Evolutionary conservation across 2,113 vertebrate species (phyloP).

Genomic region (Murina feae): DNA sequence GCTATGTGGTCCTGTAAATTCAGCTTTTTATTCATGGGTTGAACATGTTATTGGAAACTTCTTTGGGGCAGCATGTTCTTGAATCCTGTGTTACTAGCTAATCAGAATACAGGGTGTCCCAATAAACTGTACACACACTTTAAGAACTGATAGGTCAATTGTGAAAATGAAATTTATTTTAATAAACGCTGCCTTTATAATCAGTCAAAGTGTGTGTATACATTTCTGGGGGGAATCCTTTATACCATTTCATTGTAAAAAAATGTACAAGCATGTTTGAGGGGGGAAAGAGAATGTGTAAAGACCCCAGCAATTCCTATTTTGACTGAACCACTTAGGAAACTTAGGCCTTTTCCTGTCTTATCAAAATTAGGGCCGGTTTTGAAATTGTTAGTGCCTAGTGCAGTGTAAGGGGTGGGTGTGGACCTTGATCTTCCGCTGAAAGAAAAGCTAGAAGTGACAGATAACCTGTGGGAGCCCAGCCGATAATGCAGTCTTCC

Average conservation of each 20-base stretch:
- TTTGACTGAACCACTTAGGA: not conserved
- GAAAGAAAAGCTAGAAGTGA: not conserved
- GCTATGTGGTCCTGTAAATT: not conserved
- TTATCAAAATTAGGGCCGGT: not conserved
- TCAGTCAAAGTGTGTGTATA: too few relatives aligned
- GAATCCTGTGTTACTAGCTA: not conserved
- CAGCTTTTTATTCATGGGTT: not conserved
- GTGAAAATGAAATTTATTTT: too few relatives aligned
- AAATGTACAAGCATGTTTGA: not conserved
- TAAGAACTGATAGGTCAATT: too few relatives aligned
- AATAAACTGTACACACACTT: too few relatives aligned
- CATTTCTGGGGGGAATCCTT: too few relatives aligned
- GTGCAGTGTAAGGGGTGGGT: not conserved
- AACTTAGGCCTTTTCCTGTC: not conserved
- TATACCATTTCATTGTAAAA: not conserved
- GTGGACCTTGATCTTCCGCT: not conserved
- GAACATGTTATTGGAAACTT: not conserved
- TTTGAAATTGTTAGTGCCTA: not conserved
- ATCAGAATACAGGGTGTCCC: not conserved
- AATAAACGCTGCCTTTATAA: too few relatives aligned
- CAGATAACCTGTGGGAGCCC: not conserved
- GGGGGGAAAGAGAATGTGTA: not conserved
- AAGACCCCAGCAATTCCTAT: not conserved
- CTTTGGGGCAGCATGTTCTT: not conserved
- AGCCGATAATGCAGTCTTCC: too few relatives aligned